Evolutionary conservation across 2,113 vertebrate genomes (phyloP).

Genomic region (Lagopus leucura): DNA sequence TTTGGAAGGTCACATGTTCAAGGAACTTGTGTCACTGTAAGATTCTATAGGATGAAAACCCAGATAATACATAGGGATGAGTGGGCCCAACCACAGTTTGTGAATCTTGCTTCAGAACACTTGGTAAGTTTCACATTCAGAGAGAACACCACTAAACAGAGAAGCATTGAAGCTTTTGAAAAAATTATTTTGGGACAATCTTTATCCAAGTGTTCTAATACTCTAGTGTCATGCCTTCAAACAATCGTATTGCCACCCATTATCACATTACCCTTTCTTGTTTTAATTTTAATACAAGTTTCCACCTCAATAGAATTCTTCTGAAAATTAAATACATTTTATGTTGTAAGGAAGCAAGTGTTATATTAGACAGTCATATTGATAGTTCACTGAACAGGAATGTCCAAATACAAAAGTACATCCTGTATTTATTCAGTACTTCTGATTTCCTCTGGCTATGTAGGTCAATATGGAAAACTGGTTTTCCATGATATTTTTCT

Average conservation of each 20-base stretch:
- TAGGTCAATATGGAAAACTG: background rate
- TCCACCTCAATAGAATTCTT: background rate
- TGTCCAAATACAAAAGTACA: background rate
- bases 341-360: background rate
- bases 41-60: background rate
- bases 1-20: background rate
- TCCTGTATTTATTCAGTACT: background rate
- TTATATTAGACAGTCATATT: background rate
- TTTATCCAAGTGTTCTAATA: background rate
- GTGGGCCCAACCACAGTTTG: background rate
- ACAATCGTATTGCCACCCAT: background rate
- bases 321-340: background rate
- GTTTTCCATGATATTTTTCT: background rate
- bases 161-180: background rate
- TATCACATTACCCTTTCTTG: background rate
- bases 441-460: background rate
- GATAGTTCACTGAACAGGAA: background rate
- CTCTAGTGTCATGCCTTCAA: background rate
- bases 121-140: rapidly evolving
- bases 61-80: background rate
- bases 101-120: background rate
- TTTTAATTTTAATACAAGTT: background rate
- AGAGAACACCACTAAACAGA: background rate
- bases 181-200: background rate
- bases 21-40: background rate